Evolutionary conservation across 2,113 vertebrate species (phyloP), one percentile per base, ranked within the genome.

Genomic region (Barbus barbus): DNA sequence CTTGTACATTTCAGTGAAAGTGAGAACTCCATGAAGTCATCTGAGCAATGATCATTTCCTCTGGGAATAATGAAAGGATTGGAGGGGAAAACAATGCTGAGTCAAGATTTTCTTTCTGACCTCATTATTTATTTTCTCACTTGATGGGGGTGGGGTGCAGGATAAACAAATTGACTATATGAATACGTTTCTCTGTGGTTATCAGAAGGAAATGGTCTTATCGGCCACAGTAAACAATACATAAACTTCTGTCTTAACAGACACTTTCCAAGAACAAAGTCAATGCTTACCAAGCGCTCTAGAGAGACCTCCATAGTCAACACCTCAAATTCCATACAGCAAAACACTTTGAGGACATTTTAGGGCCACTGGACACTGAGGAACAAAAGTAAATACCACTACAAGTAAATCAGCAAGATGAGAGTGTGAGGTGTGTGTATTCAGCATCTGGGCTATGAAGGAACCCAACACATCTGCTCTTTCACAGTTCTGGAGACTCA

Each of bases 51-150:
- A 46, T 24, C 1, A 75, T 51, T 56, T 82, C 80, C 65, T 72
- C 61, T n/a, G 41, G 44, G 12, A 24, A 79, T 38, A 79, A 63
- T 20, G 44, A 81, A 67, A 81, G 9, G 33, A n/a, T 41, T 46
- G 58, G 22, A 80, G 26, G 3, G 44, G 63, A 56, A n/a, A 71
- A 82, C 78, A 79, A 53, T 53, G 79, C 79, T 81, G 79, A 81
- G 46, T 81, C 26, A 81, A 48, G 63, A 71, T n/a, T 36, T 81
- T 81, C 46, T 46, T 31, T 56, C 79, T 69, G 41, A 69, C 46
- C 63, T 71, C 44, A 81, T 5, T 81, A 33, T 81, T 81, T 71
- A 36, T 56, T 71, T 81, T 71, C 46, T 56, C 26, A 51, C 78
- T 81, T 33, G 16, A 46, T 67, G 78, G 58, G 56, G 78, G 58